These are phyloP conservation scores for Gnathonemus echidnorhynchus DNA, from an alignment of 2,113 vertebrate species.

Conservation along the genomic window DNA sequence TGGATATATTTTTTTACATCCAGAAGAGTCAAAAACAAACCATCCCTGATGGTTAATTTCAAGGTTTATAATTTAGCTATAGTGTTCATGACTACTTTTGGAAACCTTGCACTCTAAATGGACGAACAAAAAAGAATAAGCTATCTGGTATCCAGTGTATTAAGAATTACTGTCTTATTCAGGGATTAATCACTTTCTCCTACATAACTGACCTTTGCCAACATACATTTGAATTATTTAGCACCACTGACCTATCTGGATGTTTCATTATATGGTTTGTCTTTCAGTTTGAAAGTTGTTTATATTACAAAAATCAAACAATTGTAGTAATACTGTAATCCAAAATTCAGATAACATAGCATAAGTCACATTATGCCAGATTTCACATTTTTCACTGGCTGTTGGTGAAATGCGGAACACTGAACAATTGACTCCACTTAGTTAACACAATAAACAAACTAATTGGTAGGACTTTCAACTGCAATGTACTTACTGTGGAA, in stretches of 20 bases:
- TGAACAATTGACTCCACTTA: not conserved
- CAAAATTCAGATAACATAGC: not conserved
- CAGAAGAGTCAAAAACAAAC: not conserved
- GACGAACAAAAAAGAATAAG: not conserved
- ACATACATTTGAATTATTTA: not conserved
- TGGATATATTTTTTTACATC: not conserved
- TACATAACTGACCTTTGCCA: not conserved
- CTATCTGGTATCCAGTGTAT: not conserved
- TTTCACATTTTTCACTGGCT: not conserved
- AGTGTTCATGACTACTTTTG: not conserved
- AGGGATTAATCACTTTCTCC: not conserved
- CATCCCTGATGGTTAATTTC: not conserved
- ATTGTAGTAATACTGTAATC: not conserved
- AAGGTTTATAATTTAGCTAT: not conserved
- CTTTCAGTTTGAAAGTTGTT: not conserved
- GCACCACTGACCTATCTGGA: not conserved
- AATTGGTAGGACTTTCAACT: not conserved
- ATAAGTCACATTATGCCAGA: not conserved
- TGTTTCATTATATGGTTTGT: not conserved
- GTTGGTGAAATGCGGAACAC: not conserved
- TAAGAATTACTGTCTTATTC: not conserved
- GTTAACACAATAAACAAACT: not conserved
- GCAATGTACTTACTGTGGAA: not conserved
- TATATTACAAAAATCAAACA: not conserved
- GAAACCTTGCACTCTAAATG: not conserved